These are phyloP conservation scores for Cabera pusaria DNA, from an alignment of 2,888 invertebrate species.

Conservation along the genomic window DNA sequence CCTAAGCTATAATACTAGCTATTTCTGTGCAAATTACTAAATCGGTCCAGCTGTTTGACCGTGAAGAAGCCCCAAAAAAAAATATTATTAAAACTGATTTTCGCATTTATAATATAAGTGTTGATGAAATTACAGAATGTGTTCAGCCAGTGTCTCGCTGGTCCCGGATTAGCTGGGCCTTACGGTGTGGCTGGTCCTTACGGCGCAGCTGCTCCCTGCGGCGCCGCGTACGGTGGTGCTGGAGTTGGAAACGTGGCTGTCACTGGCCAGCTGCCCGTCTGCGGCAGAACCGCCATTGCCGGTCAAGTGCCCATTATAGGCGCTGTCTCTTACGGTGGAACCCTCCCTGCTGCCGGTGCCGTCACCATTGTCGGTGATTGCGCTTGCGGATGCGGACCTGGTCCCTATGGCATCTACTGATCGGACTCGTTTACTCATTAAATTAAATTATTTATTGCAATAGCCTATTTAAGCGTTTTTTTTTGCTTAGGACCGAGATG, in stretches of 20 bases:
- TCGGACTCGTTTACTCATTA: background rate
- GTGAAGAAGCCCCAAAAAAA: too few relatives aligned
- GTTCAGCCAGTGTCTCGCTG: constrained; percentile 7
- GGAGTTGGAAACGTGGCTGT: constrained; percentile 43
- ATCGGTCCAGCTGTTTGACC: too few relatives aligned
- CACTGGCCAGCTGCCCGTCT: constrained; percentile 43
- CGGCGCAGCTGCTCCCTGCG: constrained; percentile 10
- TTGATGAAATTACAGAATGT: constrained; percentile 11
- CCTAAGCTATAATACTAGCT: too few relatives aligned
- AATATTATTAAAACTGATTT: too few relatives aligned
- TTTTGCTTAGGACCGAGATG: background rate
- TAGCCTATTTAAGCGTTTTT: constrained; percentile 1
- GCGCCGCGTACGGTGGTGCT: constrained; percentile 35
- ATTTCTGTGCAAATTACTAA: too few relatives aligned
- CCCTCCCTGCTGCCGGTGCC: constrained; percentile 46
- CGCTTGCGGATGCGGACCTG: constrained; percentile 39
- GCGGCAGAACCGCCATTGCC: constrained; percentile 39
- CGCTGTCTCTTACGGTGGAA: constrained; percentile 46
- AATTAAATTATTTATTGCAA: constrained; percentile 7
- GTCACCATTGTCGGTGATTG: constrained; percentile 50
- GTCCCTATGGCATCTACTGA: constrained; percentile 22
- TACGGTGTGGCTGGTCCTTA: constrained; percentile 16
- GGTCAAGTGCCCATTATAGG: constrained; percentile 50
- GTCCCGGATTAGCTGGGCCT: background rate
- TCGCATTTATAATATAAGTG: too few relatives aligned